phyloP scores from a whole-genome alignment of 2,113 vertebrate genomes.

The Phasianus colchicus region DNA sequence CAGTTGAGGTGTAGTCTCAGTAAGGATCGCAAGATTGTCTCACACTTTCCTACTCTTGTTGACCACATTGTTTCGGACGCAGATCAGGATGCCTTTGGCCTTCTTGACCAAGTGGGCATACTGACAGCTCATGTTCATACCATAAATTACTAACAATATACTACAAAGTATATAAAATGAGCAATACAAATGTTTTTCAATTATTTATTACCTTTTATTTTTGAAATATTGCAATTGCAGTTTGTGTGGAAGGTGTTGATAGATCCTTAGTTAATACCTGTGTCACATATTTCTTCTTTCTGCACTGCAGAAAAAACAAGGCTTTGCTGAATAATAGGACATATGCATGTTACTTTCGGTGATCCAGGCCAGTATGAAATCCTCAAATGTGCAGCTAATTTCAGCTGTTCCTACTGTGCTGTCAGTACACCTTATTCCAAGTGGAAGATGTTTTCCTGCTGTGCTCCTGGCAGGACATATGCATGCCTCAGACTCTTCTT shows the following conservation, averaged over 20 bases:
- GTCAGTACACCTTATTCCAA: conserved; percentile 8
- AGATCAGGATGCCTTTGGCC: background rate
- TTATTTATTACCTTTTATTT: background rate
- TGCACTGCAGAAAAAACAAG: background rate
- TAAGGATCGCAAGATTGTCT: too few relatives aligned
- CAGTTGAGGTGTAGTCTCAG: background rate
- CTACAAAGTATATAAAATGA: background rate
- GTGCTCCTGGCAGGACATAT: conserved; percentile 24
- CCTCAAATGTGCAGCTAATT: conserved; percentile 19
- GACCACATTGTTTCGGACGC: background rate
- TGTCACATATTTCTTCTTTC: background rate
- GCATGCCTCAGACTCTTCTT: background rate
- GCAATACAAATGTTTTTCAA: background rate
- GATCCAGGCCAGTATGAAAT: conserved; percentile 8
- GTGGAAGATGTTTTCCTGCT: conserved; percentile 32
- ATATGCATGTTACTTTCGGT: background rate
- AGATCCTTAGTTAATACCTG: background rate
- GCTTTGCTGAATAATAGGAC: background rate
- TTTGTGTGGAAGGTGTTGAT: background rate
- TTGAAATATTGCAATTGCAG: background rate
- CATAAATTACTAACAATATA: background rate
- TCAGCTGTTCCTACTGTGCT: conserved; percentile 23
- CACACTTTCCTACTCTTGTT: background rate
- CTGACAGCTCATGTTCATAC: background rate
- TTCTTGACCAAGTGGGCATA: background rate